Conservation (phyloP, 1,140 invertebrate species). For the Drosophila cardini region DNA sequence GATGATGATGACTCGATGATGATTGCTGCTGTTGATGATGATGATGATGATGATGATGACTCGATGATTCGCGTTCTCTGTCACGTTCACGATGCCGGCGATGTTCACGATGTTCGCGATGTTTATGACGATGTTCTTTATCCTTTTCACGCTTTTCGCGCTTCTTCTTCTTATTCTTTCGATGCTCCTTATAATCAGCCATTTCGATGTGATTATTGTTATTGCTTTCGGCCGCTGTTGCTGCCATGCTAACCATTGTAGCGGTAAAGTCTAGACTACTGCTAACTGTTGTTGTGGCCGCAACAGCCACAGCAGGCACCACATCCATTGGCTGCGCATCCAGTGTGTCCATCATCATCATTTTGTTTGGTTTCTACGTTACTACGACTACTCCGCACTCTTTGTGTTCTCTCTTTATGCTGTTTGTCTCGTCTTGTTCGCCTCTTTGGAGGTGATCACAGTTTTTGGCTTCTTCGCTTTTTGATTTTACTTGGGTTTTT, state of each 20-base stretch:
- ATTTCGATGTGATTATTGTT: slow-evolving; percentile 81
- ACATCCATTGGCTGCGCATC: slow-evolving; percentile 76
- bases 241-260: slow-evolving; percentile 74
- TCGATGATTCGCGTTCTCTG: slow-evolving; percentile 48
- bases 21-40: slow-evolving; percentile 52
- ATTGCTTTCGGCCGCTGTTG: slow-evolving; percentile 71
- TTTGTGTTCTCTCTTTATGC: slow-evolving; percentile 19
- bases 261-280: slow-evolving; percentile 65
- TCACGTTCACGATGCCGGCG: slow-evolving; percentile 68
- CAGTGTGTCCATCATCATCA: slow-evolving; percentile 84
- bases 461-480: slow-evolving; percentile 30
- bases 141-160: slow-evolving; percentile 82
- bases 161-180: slow-evolving; percentile 83
- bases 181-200: slow-evolving; percentile 80
- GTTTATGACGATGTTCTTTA: slow-evolving; percentile 73
- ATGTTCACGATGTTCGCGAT: slow-evolving; percentile 69
- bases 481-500: slow-evolving; percentile 10
- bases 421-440: slow-evolving; percentile 10
- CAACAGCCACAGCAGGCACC: slow-evolving; percentile 69
- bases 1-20: slow-evolving; percentile 36
- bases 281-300: slow-evolving; percentile 64
- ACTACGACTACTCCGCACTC: neutral
- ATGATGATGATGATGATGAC: slow-evolving; percentile 56
- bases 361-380: slow-evolving; percentile 46
- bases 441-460: slow-evolving; percentile 41